Evolutionary conservation across 2,888 invertebrate genomes (phyloP), one percentile per base, ranked within the genome.

Genomic region (Meiosimyza platycephala): DNA sequence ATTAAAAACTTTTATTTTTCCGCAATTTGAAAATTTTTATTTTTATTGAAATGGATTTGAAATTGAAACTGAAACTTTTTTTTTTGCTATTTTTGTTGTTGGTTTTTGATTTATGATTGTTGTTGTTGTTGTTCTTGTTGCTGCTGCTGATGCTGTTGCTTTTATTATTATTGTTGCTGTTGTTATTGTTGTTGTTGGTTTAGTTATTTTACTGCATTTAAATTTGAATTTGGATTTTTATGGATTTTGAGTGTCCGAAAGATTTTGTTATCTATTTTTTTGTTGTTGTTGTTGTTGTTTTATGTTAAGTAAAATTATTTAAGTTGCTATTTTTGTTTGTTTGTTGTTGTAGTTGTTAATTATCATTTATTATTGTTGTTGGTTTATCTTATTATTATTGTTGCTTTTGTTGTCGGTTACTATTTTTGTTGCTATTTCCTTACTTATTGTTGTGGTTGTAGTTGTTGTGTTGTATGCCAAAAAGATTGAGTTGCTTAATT

Each of bases 81-180:
- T 82, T 82, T 82, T 82, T 82, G 80, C 83, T 83, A 81, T 83
- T 82, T 74, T 66, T 64, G 71, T 54, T 66, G 72, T 65, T 52
- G 72, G 67, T 67, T 68, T 71, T 73, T 75, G 55, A 73, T 72
- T 74, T 60, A 69, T 73, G 76, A 76, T 74, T 60, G 69, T 76
- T 78, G 72, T 72, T 77, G 69, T 75, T 75, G 70, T 72, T 73
- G 66, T 72, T 72, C 18, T 73, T 74, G 65, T 69, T 71, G 33
- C 28, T 51, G 66, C 16, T 66, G 52, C 18, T 66, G n/a, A 5
- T 60, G 54, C 55, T 63, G 22, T 64, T 22, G n/a, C n/a, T 22
- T 22, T 22, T 66, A 51, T 50, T 72, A 59, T 64, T 69, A 22
- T 57, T 63, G 47, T 54, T 50, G 33, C 59, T 48, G 57, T 12